These are phyloP conservation scores for Argyra leucocephala DNA, from an alignment of 2,888 invertebrate genomes.

Conservation along the genomic window DNA sequence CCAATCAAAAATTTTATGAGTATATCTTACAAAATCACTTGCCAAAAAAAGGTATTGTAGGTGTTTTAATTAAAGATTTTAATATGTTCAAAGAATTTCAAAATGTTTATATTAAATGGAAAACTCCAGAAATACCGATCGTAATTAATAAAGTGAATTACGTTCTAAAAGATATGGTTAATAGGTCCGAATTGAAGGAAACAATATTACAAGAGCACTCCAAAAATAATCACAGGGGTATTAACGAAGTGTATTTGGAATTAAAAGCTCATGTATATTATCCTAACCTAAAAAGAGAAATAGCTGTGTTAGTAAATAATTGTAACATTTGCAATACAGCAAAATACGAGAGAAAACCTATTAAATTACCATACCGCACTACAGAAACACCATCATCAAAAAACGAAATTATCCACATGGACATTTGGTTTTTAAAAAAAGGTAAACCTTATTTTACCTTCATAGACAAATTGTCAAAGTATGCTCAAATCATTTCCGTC, in stretches of 20 bases:
- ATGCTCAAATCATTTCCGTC: too few species aligned
- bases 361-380: too few species aligned
- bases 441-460: too few species aligned
- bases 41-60: conserved; percentile 12
- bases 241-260: conserved; percentile 14
- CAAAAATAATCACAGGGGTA: conserved; percentile 17
- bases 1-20: conserved; percentile 5
- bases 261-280: conserved; percentile 17
- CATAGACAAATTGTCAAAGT: too few species aligned
- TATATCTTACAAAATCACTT: conserved; percentile 7
- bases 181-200: conserved; percentile 9
- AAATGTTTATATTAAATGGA: conserved; percentile 10
- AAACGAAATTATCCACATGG: too few species aligned
- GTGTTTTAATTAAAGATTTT: conserved; percentile 7
- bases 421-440: too few species aligned
- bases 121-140: too few species aligned
- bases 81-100: conserved; percentile 7
- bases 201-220: conserved; percentile 13
- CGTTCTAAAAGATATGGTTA: conserved; percentile 2
- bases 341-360: conserved; percentile 21
- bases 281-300: conserved; percentile 18
- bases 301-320: conserved; percentile 20
- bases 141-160: background rate
- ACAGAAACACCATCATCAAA: too few species aligned
- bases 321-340: conserved; percentile 20